Evolutionary conservation across 2,888 invertebrate genomes (phyloP).

Genomic region (Allophyes oxyacanthae): DNA sequence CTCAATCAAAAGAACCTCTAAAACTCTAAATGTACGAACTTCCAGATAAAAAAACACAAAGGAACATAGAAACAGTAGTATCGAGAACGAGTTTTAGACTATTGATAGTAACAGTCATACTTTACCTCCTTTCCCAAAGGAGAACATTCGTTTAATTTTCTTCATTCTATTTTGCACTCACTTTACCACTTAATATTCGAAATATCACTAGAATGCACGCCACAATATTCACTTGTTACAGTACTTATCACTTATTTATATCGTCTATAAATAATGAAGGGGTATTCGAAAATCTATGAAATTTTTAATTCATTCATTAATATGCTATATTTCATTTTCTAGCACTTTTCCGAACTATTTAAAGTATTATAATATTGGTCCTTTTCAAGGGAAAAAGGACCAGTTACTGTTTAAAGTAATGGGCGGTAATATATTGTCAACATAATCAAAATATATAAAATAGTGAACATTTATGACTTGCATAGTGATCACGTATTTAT

Average conservation of each 20-base stretch:
- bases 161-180: constrained; percentile 72
- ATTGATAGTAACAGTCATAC: constrained; percentile 25
- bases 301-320: neutral
- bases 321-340: too few relatives aligned
- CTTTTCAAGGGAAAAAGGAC: constrained; percentile 1
- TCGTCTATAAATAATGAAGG: neutral
- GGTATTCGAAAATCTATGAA: constrained; percentile 1
- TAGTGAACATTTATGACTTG: too few relatives aligned
- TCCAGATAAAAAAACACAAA: neutral
- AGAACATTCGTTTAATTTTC: constrained; percentile 81
- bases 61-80: neutral
- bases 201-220: constrained; percentile 12
- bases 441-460: too few relatives aligned
- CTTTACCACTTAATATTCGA: constrained; percentile 1
- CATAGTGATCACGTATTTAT: too few relatives aligned
- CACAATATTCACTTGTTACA: constrained; percentile 6
- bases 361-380: too few relatives aligned
- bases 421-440: too few relatives aligned
- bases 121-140: constrained; percentile 79
- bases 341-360: too few relatives aligned
- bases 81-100: neutral
- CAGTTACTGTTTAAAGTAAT: too few relatives aligned
- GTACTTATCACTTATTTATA: constrained; percentile 24
- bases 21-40: neutral
- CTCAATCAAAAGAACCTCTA: neutral